Percentiles rank a stretch among this genome's conserved stretches.
Conservation (phyloP, 2,113 vertebrate species). For the Motacilla tschutschensis region DNA sequence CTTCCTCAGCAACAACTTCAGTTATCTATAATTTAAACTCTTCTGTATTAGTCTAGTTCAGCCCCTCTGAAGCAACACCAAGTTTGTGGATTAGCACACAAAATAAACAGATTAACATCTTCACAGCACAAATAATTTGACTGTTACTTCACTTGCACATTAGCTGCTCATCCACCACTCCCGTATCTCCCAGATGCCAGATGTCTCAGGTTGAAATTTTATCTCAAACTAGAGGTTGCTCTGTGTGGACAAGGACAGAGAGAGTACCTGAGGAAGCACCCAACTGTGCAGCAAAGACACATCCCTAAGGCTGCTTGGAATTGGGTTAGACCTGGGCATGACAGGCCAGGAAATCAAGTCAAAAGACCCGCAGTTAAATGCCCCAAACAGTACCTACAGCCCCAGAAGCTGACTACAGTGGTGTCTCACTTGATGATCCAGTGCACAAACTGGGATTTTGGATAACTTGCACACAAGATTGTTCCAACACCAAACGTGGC, state of each 20-base stretch:
- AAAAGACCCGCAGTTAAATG: rapidly evolving
- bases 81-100: not conserved
- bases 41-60: not conserved
- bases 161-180: not conserved
- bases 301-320: not conserved
- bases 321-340: not conserved
- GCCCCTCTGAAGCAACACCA: not conserved
- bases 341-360: not conserved
- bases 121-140: not conserved
- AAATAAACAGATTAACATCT: not conserved
- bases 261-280: not conserved
- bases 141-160: not conserved
- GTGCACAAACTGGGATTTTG: not conserved
- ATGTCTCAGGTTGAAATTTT: not conserved
- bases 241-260: not conserved
- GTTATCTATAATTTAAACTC: not conserved
- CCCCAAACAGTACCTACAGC: not conserved
- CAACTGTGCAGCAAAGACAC: not conserved
- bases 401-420: not conserved
- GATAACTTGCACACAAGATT: not conserved
- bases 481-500: not conserved
- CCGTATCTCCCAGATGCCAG: not conserved
- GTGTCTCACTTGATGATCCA: not conserved
- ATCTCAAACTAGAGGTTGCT: not conserved
- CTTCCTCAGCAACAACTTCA: not conserved